These are phyloP conservation scores for Sus cebifrons DNA, from an alignment of 2,797 vertebrate species.

Conservation along the genomic window DNA sequence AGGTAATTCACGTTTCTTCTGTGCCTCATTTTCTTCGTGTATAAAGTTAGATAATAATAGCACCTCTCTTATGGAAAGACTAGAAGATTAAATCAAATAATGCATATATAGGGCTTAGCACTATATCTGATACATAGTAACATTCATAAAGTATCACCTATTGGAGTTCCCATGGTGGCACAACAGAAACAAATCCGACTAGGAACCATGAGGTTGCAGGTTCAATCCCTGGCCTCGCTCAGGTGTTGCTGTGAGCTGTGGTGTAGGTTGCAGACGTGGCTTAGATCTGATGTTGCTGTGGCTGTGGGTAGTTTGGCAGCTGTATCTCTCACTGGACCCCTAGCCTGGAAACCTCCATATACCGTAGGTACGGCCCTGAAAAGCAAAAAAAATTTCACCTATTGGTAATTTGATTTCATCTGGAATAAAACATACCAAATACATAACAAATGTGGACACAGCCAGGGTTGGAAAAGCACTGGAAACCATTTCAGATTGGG, in stretches of 20 bases:
- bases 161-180: background rate
- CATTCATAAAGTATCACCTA: background rate
- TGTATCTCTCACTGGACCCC: too few relatives aligned
- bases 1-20: background rate
- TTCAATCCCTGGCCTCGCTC: too few relatives aligned
- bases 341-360: too few relatives aligned
- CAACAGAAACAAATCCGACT: too few relatives aligned
- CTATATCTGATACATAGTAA: background rate
- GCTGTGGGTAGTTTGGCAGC: too few relatives aligned
- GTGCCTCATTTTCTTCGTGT: background rate
- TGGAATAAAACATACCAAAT: background rate
- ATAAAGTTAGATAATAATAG: background rate
- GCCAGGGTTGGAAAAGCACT: background rate
- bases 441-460: background rate
- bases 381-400: background rate
- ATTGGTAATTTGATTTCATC: background rate
- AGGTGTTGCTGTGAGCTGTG: too few relatives aligned
- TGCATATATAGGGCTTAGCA: background rate
- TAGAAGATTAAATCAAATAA: conserved; percentile 1
- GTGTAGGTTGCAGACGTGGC: too few relatives aligned
- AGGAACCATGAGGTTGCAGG: too few relatives aligned
- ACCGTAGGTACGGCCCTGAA: too few relatives aligned
- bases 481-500: background rate
- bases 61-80: background rate
- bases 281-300: too few relatives aligned